Evolutionary conservation across 2,797 vertebrate species (phyloP), one percentile per base, ranked within the genome.

Genomic region (Nothura maculosa): DNA sequence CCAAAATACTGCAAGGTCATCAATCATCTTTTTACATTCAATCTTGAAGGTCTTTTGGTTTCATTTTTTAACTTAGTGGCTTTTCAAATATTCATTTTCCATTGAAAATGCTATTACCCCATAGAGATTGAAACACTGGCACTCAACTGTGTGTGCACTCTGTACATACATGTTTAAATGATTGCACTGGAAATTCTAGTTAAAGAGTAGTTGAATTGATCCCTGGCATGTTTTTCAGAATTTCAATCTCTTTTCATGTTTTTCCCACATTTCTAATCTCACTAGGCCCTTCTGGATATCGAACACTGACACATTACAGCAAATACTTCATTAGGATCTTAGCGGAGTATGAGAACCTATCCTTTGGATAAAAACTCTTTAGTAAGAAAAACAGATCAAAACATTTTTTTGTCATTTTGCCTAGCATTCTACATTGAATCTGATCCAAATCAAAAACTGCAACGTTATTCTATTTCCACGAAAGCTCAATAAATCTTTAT

Each of bases 401-500:
- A 87, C 28, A 62, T 15, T 66, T 89, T 38, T 92, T 76, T 81
- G 63, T 72, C 47, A 61, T 87, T 92, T 92, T 92, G 36, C 60
- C 69, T 63, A 92, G 86, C 25, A 73, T 89, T 94, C 90, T 69
- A 67, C 13, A 38, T 83, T 95, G 90, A 93, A 96, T 85, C 22
- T 21, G 55, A 87, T 68, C 55, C 85, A 94, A 91, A 78, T 18
- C 62, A 78, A 89, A 96, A 7, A 2, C 58, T 62, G 61, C 48
- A 90, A 78, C 62, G 69, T 57, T 45, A 60, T 54, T 79, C 45
- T 92, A 54, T 78, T 97, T 92, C 83, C 87, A 69, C 30, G 36
- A 97, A 97, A 90, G 58, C 61, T 84, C 70, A 77, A 86, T 81
- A 90, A 90, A 87, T 63, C 93, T 95, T 89, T 85, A 87, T 47